Evolutionary conservation across 2,888 invertebrate species (phyloP).

Genomic region (Dexiosoma caninum): DNA sequence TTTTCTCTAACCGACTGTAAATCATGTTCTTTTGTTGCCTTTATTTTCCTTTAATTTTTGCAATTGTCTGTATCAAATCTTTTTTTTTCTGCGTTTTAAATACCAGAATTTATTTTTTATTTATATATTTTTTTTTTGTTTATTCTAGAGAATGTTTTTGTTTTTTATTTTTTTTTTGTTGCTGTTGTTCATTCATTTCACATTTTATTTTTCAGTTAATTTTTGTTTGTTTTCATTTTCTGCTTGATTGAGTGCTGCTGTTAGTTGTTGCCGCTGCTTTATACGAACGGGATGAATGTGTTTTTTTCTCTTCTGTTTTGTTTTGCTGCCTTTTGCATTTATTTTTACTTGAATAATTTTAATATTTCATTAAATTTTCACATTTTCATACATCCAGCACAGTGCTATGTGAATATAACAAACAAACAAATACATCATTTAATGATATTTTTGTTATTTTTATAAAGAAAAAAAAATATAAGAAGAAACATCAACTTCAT

Average conservation of each 20-base stretch:
- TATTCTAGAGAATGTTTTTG: constrained; percentile 16
- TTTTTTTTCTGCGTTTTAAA: constrained; percentile 35
- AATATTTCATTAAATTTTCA: constrained; percentile 64
- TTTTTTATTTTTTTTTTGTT: neutral
- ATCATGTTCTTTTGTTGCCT: constrained; percentile 15
- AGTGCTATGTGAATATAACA: constrained; percentile 3
- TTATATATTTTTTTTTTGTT: constrained; percentile 31
- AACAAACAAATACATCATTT: constrained; percentile 53
- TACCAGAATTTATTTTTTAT: constrained; percentile 13
- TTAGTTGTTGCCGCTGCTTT: constrained; percentile 55
- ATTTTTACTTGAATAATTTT: constrained; percentile 61
- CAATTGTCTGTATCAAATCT: constrained; percentile 37
- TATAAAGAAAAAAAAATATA: neutral
- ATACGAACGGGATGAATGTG: constrained; percentile 15
- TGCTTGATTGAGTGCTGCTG: constrained; percentile 64
- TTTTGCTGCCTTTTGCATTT: constrained; percentile 38
- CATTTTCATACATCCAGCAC: constrained; percentile 41
- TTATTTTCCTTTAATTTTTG: constrained; percentile 22
- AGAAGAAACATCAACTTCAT: neutral
- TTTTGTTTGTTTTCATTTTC: constrained; percentile 65
- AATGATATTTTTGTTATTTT: constrained; percentile 39
- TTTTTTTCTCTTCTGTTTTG: too few species aligned
- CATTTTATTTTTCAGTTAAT: constrained; percentile 50
- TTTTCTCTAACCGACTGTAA: constrained; percentile 41
- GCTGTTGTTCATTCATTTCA: constrained; percentile 45